Base-by-base conservation (phyloP, 2,113 vertebrate species). In the Odontesthes bonariensis region DNA sequence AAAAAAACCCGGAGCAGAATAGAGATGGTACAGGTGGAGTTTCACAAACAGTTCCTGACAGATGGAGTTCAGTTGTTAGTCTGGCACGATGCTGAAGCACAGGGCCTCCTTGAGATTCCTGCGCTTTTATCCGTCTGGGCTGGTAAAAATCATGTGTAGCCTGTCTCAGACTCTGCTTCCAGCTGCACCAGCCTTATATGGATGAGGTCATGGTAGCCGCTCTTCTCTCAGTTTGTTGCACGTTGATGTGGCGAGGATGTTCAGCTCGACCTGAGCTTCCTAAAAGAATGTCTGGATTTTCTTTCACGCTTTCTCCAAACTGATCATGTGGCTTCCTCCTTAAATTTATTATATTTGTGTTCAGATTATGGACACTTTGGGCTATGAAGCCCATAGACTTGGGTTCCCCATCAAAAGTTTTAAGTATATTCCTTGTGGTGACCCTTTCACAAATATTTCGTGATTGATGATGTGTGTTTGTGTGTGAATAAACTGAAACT, bases 181-280 rank as follows among this genome's bases (percentile, higher is more conserved):
- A 72, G 71, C 81, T 76, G 52, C 75, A 47, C 19, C 20, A 51
- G 7, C 84, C 91, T 75, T 87, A 91, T 87, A 85, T 73, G 90
- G 84, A 75, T 52, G 66, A 75, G 75, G 44, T 31, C 64, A 53
- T 49, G 23, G 5, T 42, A 52, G 61, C 51, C 32, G 69, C 53
- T 57, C 51, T 82, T 77, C 19, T 62, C 64, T 55, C n/a, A 32
- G 58, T 52, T 22, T 44, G 33, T 17, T 75, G 56, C 64, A 32
- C 20, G 31, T 12, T 32, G 62, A 70, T n/a, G 33, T 42, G 33
- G 19, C 22, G 17, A 75, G 51, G 68, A 79, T 77, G 73, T 69
- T 31, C 13, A 42, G 23, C n/a, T 23, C 35, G 16, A 17, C 59
- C 13, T 6, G 13, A 13, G 13, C 14, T 46, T 46, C 4, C 4